Percentiles rank a stretch among this genome's conserved stretches.
Evolutionary conservation across 2,888 invertebrate genomes (phyloP).

Genomic region (Microctonus aethiopoides): DNA sequence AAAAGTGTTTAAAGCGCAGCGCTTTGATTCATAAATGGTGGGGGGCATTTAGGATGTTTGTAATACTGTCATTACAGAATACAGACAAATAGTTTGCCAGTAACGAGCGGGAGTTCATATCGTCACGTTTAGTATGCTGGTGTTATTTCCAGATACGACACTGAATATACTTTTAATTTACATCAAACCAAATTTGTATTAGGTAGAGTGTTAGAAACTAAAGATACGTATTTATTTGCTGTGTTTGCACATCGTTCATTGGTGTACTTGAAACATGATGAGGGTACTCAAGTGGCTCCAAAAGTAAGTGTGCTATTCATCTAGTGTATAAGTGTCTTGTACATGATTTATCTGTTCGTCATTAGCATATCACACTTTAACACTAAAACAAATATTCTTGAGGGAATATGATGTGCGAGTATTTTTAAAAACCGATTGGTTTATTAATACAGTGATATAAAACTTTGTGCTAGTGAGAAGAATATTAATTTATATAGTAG

Average conservation of each 20-base stretch:
- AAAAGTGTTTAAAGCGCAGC: slow-evolving; percentile 34
- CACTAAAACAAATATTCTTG: neutral
- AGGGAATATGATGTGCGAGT: too few species aligned
- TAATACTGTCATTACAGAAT: slow-evolving; percentile 16
- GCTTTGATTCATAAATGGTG: slow-evolving; percentile 34
- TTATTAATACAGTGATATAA: neutral
- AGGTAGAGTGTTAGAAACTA: too few species aligned
- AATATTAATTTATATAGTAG: neutral
- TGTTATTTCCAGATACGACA: slow-evolving; percentile 39
- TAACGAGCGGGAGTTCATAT: slow-evolving; percentile 35
- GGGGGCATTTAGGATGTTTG: slow-evolving; percentile 34
- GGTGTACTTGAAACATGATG: slow-evolving; percentile 50
- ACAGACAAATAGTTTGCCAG: slow-evolving; percentile 18
- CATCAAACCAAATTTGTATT: neutral
- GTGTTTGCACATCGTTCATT: slow-evolving; percentile 37
- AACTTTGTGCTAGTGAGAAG: neutral
- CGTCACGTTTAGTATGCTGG: slow-evolving; percentile 39
- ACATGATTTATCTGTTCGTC: neutral
- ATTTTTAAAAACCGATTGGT: too few species aligned
- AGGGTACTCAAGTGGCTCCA: slow-evolving; percentile 58
- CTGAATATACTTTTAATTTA: slow-evolving; percentile 23
- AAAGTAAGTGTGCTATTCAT: slow-evolving; percentile 53
- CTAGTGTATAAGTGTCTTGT: neutral
- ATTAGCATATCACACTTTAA: neutral
- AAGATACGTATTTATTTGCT: slow-evolving; percentile 4